Percentiles rank a stretch among this genome's conserved stretches.
Evolutionary conservation across 2,797 vertebrate species (phyloP).

Genomic region (Smutsia gigantea): DNA sequence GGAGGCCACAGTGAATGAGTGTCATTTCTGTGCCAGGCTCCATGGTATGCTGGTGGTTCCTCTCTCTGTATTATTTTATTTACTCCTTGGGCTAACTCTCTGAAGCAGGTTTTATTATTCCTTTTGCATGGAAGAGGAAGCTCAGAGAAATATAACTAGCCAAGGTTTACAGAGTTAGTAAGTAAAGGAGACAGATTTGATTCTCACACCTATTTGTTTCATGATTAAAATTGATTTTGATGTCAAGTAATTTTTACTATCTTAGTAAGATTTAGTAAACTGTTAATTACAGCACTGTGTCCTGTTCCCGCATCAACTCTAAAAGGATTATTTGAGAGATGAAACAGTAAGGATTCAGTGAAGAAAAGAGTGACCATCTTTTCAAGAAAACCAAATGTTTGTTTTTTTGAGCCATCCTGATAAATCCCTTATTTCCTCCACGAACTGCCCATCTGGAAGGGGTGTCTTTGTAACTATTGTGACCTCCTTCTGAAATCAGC

Average conservation of each 20-base stretch:
- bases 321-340: neutral
- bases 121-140: neutral
- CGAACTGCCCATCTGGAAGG: slow-evolving; percentile 50
- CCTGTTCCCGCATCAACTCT: neutral
- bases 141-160: neutral
- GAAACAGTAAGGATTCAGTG: slow-evolving; percentile 61
- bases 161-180: neutral
- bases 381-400: neutral
- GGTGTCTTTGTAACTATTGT: slow-evolving; percentile 55
- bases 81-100: neutral
- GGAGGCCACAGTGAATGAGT: neutral
- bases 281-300: fast-evolving
- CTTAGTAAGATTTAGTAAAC: slow-evolving; percentile 54
- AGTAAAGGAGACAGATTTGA: neutral
- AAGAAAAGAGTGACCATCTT: slow-evolving; percentile 50
- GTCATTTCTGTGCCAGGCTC: neutral
- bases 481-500: slow-evolving; percentile 74
- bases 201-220: neutral
- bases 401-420: slow-evolving; percentile 48
- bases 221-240: slow-evolving; percentile 3
- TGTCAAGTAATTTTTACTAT: neutral
- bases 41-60: neutral
- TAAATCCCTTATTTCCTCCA: slow-evolving; percentile 45
- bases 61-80: neutral
- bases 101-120: neutral